These are phyloP conservation scores for Hemaris fuciformis DNA, from an alignment of 2,888 invertebrate genomes.

Conservation along the genomic window DNA sequence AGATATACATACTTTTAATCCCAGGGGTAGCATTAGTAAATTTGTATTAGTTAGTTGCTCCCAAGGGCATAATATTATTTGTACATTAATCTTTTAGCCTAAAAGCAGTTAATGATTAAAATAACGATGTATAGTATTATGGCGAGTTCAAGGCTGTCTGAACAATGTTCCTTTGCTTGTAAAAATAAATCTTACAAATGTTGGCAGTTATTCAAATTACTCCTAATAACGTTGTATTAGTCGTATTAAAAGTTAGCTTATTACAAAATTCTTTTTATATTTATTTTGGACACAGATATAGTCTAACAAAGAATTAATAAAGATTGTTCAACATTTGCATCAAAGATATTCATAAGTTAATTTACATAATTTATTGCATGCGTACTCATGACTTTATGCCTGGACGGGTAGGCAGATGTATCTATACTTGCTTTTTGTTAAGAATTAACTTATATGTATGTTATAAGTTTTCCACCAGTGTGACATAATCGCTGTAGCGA, in stretches of 20 bases:
- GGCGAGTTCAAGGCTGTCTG: neutral
- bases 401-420: too few species aligned
- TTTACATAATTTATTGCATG: too few species aligned
- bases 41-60: neutral
- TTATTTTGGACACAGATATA: neutral
- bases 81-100: neutral
- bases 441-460: too few species aligned
- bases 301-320: neutral
- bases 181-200: neutral
- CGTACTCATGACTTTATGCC: too few species aligned
- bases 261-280: neutral
- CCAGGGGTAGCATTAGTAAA: neutral
- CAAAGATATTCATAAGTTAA: too few species aligned
- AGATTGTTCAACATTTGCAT: too few species aligned
- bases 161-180: neutral
- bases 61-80: neutral
- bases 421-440: too few species aligned
- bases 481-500: too few species aligned
- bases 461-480: too few species aligned
- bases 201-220: neutral
- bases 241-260: neutral
- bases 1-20: neutral
- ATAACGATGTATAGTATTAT: neutral
- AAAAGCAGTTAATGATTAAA: neutral
- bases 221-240: neutral